Percentiles rank a stretch among this genome's conserved stretches.
These are phyloP conservation scores for Martes martes DNA, from an alignment of 2,113 vertebrate species.

Conservation along the genomic window DNA sequence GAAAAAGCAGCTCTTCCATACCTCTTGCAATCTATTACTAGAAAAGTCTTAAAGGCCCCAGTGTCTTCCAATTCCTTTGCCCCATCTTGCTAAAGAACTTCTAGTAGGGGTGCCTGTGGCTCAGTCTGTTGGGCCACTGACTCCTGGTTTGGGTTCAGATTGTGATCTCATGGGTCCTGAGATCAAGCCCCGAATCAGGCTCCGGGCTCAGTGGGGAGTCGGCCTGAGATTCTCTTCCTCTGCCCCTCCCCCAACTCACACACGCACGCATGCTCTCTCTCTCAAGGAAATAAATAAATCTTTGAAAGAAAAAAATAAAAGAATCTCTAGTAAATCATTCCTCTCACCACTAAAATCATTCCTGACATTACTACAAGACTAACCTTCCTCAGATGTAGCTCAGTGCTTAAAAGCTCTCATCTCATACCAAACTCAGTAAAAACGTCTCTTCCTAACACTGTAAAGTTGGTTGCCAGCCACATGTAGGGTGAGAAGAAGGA, in stretches of 20 bases:
- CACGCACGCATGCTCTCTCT: not conserved
- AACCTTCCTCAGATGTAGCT: not conserved
- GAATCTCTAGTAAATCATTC: not conserved
- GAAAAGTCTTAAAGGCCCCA: not conserved
- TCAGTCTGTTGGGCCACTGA: not conserved
- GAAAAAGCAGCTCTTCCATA: not conserved
- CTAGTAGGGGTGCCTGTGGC: not conserved
- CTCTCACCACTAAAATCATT: not conserved
- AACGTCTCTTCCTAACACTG: not conserved
- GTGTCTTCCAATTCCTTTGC: not conserved
- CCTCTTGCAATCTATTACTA: not conserved
- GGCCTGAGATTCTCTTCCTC: not conserved
- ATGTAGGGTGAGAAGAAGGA: fast-evolving
- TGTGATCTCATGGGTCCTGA: not conserved
- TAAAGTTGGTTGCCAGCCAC: not conserved
- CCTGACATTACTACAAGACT: not conserved
- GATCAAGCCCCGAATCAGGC: not conserved
- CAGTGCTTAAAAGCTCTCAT: not conserved
- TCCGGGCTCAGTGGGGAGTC: not conserved
- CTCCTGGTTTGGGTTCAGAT: not conserved
- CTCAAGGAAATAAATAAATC: not conserved
- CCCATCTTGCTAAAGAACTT: not conserved
- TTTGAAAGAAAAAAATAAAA: not conserved
- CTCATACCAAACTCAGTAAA: not conserved
- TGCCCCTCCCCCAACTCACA: not conserved